Evolutionary conservation across 2,113 vertebrate genomes (phyloP).

Genomic region (Syrmaticus mikado): DNA sequence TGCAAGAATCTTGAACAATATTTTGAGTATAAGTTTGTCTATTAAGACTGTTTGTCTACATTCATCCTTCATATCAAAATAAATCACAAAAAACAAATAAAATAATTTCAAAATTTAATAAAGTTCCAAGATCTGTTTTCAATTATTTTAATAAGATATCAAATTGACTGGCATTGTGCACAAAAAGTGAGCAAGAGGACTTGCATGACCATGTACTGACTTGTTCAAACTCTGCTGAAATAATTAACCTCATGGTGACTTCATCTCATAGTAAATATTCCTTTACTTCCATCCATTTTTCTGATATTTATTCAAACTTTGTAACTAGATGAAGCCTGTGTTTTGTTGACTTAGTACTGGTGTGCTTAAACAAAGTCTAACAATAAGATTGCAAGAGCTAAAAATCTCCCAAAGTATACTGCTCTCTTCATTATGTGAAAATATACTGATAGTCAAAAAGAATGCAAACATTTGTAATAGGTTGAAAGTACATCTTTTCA

Average conservation of each 20-base stretch:
- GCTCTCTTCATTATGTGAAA: background rate
- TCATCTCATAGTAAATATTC: background rate
- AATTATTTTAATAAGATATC: background rate
- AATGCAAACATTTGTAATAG: background rate
- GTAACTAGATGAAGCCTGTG: background rate
- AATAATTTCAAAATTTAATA: background rate
- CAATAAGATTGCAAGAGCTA: background rate
- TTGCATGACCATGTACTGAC: background rate
- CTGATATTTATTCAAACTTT: background rate
- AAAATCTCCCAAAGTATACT: background rate
- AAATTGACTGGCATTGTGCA: background rate
- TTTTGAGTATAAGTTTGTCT: background rate
- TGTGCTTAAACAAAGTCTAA: background rate
- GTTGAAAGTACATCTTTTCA: background rate
- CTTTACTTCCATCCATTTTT: background rate
- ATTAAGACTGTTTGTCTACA: background rate
- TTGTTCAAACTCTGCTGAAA: background rate
- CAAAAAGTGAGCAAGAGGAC: background rate
- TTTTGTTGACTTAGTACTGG: background rate
- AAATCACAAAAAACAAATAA: background rate
- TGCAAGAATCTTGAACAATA: background rate
- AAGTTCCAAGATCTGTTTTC: background rate
- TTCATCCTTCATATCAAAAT: background rate
- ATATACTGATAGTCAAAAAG: background rate
- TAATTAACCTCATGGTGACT: background rate